phyloP scores from a whole-genome alignment of 2,888 invertebrate species.

The Acleris holmiana region DNA sequence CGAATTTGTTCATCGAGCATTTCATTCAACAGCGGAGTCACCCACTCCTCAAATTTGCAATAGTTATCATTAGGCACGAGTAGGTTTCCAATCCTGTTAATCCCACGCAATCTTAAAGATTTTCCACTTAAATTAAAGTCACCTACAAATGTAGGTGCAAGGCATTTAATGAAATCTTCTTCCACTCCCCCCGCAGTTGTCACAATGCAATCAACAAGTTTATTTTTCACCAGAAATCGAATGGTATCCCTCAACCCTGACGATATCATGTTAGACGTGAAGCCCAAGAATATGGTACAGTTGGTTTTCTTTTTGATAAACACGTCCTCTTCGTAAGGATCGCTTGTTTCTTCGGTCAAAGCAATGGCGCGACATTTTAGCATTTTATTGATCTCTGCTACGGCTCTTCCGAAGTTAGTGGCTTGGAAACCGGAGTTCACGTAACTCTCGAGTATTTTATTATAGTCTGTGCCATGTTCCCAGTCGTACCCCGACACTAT shows the following conservation, averaged over 20 bases:
- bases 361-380: slow-evolving; percentile 89
- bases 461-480: slow-evolving; percentile 94
- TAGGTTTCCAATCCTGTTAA: slow-evolving; percentile 95
- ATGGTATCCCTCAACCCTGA: slow-evolving; percentile 97
- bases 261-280: slow-evolving; percentile 98
- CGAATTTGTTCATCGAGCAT: slow-evolving; percentile 94
- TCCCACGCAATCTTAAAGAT: slow-evolving; percentile 91
- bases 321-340: slow-evolving; percentile 89
- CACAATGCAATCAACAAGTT: slow-evolving; percentile 97
- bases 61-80: slow-evolving; percentile 99
- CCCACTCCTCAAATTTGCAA: slow-evolving; percentile 98
- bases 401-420: slow-evolving; percentile 95
- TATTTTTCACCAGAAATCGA: slow-evolving; percentile 86
- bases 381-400: slow-evolving; percentile 97
- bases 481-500: slow-evolving; percentile 95
- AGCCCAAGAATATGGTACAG: slow-evolving; percentile 98
- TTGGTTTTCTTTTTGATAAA: slow-evolving; percentile 90
- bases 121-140: slow-evolving; percentile 94
- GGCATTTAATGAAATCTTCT: slow-evolving; percentile 99
- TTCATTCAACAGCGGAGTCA: slow-evolving; percentile 95
- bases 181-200: slow-evolving; percentile 99
- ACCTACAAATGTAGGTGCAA: slow-evolving; percentile 97
- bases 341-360: slow-evolving; percentile 87
- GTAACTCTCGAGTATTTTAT: slow-evolving; percentile 92
- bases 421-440: slow-evolving; percentile 97